These are phyloP conservation scores for Diaperis boleti DNA, from an alignment of 2,888 invertebrate species.

Conservation along the genomic window DNA sequence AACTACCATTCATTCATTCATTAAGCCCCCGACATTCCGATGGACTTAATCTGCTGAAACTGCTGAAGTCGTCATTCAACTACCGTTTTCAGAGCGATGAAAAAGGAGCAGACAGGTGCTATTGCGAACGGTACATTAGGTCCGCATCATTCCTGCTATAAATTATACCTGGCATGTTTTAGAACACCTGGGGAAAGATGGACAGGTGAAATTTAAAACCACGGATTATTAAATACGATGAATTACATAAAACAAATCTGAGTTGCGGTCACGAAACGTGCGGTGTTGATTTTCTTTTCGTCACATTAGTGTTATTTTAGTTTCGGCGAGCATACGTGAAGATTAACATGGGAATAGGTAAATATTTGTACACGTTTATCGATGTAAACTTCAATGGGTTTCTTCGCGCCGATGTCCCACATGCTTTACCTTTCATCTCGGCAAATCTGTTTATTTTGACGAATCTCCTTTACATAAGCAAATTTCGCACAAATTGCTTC, in stretches of 20 bases:
- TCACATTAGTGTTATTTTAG: conserved; percentile 50
- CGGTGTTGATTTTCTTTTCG: conserved; percentile 50
- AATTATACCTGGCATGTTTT: conserved; percentile 29
- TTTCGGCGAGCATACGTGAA: conserved; percentile 39
- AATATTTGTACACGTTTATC: conserved; percentile 46
- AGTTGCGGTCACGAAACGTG: conserved; percentile 52
- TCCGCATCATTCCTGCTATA: conserved; percentile 23
- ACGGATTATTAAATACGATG: conserved; percentile 29
- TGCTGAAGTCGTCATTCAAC: conserved; percentile 34
- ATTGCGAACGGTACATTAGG: conserved; percentile 31
- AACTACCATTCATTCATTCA: conserved; percentile 14
- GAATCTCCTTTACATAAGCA: conserved; percentile 42
- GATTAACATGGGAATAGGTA: conserved; percentile 46
- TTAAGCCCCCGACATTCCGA: conserved; percentile 15
- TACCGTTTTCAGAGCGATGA: conserved; percentile 20
- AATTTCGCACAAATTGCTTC: conserved; percentile 12
- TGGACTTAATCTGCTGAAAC: conserved; percentile 25
- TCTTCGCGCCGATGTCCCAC: conserved; percentile 38
- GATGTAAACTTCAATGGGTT: conserved; percentile 35
- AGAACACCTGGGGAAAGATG: conserved; percentile 40
- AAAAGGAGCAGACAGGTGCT: conserved; percentile 33
- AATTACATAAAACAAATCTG: conserved; percentile 38
- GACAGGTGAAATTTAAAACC: conserved; percentile 43
- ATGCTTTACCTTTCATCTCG: conserved; percentile 37
- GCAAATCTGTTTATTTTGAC: conserved; percentile 48